Evolutionary conservation across 2,888 invertebrate species (phyloP).

Genomic region (Thecophora atra): DNA sequence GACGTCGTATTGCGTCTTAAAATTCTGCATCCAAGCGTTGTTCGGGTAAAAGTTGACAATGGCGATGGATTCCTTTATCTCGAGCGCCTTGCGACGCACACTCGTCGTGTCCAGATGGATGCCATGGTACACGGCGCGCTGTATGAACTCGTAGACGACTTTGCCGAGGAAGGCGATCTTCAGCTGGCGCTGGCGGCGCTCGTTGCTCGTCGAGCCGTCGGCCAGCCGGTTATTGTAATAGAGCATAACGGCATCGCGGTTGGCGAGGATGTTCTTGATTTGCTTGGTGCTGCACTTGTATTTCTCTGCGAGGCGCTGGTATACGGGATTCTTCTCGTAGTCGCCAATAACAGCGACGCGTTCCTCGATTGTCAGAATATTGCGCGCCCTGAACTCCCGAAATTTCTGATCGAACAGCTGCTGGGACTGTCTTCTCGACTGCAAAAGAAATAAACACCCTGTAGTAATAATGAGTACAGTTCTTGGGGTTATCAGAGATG

Average conservation of each 20-base stretch:
- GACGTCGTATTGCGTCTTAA: constrained; percentile 48
- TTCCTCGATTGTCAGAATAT: constrained; percentile 50
- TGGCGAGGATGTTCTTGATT: constrained; percentile 51
- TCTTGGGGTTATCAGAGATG: background rate
- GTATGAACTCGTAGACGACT: constrained; percentile 51
- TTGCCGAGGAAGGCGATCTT: constrained; percentile 51
- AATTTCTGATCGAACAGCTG: constrained; percentile 8
- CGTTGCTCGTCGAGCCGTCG: constrained; percentile 24
- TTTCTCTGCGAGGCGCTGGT: constrained; percentile 49
- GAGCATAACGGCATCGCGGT: constrained; percentile 46
- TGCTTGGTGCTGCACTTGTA: constrained; percentile 54
- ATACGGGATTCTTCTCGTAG: constrained; percentile 49
- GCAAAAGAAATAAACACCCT: constrained; percentile 4
- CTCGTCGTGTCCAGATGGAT: constrained; percentile 41
- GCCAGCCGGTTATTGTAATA: constrained; percentile 39
- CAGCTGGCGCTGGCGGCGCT: constrained; percentile 43
- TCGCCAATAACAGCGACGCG: constrained; percentile 52
- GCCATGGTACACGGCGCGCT: constrained; percentile 48
- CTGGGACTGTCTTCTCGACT: too few relatives aligned
- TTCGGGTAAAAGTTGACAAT: constrained; percentile 53
- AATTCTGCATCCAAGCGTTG: constrained; percentile 51
- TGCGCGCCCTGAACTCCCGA: constrained; percentile 48
- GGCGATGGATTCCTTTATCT: constrained; percentile 52
- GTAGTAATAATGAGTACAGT: background rate
- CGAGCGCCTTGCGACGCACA: constrained; percentile 48